phyloP scores from a whole-genome alignment of 2,113 vertebrate species.

The Pagrus major region DNA sequence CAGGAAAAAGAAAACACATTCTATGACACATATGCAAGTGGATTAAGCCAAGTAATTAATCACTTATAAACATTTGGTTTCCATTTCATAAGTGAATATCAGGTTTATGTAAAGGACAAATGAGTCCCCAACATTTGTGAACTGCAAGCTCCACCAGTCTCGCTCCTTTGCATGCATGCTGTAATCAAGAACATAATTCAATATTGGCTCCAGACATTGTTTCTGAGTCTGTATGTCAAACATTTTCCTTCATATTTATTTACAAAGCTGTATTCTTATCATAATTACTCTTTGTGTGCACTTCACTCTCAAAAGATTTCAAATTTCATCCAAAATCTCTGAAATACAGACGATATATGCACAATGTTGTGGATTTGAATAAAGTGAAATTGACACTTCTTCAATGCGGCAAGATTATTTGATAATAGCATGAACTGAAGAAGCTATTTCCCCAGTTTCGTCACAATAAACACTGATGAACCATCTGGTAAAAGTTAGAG shows the following conservation, averaged over 20 bases:
- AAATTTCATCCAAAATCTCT: not conserved
- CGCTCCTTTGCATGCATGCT: slow-evolving; percentile 1
- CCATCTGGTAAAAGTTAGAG: not conserved
- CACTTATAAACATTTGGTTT: slow-evolving; percentile 59
- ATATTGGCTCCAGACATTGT: not conserved
- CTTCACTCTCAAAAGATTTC: not conserved
- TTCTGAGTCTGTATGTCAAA: not conserved
- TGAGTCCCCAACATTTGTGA: slow-evolving; percentile 19
- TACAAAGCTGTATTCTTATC: not conserved
- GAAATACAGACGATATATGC: not conserved
- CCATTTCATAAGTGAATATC: slow-evolving; percentile 52
- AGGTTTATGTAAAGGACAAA: slow-evolving; percentile 30
- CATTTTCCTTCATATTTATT: not conserved
- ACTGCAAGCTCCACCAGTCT: not conserved
- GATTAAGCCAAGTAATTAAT: slow-evolving; percentile 45
- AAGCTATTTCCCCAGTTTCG: not conserved
- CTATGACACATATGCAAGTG: slow-evolving; percentile 34
- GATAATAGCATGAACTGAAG: not conserved
- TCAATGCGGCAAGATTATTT: not conserved
- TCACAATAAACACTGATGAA: not conserved
- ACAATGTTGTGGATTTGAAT: not conserved
- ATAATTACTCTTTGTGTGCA: too few relatives aligned
- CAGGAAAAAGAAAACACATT: slow-evolving; percentile 3
- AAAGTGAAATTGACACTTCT: not conserved
- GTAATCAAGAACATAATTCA: slow-evolving; percentile 18